A percentile compares a stretch with the other conserved stretches of the same genome.
Conservation (phyloP, 2,888 invertebrate genomes). For the Yponomeuta plumbellus region DNA sequence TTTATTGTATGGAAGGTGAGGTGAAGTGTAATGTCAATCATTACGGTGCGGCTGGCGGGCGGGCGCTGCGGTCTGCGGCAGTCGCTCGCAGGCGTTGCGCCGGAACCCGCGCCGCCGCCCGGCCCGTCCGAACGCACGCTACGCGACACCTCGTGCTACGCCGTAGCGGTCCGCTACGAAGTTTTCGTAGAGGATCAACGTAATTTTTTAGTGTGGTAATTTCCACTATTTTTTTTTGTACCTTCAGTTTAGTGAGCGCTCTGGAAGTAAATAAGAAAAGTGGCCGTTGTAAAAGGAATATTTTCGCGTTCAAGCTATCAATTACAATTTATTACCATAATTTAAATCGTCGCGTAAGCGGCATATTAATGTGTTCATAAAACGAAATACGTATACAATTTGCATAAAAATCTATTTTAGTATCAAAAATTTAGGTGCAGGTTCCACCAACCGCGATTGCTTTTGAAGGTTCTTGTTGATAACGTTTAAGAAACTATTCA, state of each 20-base stretch:
- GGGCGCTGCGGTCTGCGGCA: constrained; percentile 39
- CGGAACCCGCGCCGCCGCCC: constrained; percentile 26
- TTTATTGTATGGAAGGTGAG: constrained; percentile 28
- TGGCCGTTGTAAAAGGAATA: neutral
- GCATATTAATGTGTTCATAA: neutral
- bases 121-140: constrained; percentile 18
- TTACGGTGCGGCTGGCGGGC: constrained; percentile 44
- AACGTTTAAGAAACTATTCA: neutral
- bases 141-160: constrained; percentile 12
- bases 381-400: neutral
- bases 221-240: constrained; percentile 6
- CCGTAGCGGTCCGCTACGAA: constrained; percentile 17
- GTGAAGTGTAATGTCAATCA: constrained; percentile 69
- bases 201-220: neutral
- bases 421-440: neutral
- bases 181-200: constrained; percentile 8
- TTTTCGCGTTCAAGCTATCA: neutral
- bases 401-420: neutral
- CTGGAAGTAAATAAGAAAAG: neutral
- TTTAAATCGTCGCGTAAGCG: neutral
- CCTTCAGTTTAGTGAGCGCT: neutral
- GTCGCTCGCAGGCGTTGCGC: constrained; percentile 36
- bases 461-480: neutral
- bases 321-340: constrained; percentile 3
- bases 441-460: neutral